A percentile compares a stretch with the other conserved stretches of the same genome.
Evolutionary conservation across 2,888 invertebrate genomes (phyloP).

Genomic region (Oasisia sp.): DNA sequence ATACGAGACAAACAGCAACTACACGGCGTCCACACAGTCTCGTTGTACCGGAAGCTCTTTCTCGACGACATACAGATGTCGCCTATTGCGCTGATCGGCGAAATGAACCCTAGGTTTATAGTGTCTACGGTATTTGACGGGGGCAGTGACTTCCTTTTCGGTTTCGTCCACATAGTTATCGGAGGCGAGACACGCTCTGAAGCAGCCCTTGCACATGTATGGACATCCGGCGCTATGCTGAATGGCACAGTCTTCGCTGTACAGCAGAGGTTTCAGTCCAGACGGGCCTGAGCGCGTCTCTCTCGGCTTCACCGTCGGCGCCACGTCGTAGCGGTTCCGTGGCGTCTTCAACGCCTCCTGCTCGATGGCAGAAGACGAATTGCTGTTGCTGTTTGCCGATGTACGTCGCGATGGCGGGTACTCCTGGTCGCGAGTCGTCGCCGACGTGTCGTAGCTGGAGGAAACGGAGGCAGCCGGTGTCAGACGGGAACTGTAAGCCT

Average conservation of each 20-base stretch:
- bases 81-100: neutral
- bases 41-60: neutral
- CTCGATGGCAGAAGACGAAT: neutral
- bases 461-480: neutral
- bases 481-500: neutral
- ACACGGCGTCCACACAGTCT: neutral
- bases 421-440: neutral
- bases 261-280: constrained; percentile 18
- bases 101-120: neutral
- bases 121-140: neutral
- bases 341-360: neutral
- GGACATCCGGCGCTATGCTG: constrained; percentile 14
- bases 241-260: constrained; percentile 22
- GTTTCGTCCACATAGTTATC: constrained; percentile 19
- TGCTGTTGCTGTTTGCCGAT: constrained; percentile 5
- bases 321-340: neutral
- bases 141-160: neutral
- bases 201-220: constrained; percentile 23
- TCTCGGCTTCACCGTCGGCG: neutral
- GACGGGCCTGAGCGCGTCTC: neutral
- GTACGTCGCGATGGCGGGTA: neutral
- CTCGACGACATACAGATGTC: neutral
- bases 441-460: neutral
- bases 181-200: constrained; percentile 24
- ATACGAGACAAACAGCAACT: neutral